phyloP scores from a whole-genome alignment of 2,888 invertebrate genomes.

The Anarsia innoxiella region DNA sequence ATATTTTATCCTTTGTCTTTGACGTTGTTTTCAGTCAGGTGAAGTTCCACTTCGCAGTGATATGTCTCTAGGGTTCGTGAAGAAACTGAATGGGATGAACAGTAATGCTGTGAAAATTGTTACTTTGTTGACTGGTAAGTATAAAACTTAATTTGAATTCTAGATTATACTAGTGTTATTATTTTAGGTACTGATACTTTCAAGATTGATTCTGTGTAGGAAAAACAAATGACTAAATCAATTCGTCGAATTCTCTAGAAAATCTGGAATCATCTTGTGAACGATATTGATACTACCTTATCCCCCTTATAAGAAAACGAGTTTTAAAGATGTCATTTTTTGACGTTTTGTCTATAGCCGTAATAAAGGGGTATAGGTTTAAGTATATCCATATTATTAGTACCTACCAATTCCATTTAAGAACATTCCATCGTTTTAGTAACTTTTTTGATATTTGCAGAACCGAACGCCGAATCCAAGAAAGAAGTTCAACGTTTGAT shows the following conservation, averaged over 20 bases:
- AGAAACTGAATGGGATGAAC: constrained; percentile 84
- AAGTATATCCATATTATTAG: no score
- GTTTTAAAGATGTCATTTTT: no score
- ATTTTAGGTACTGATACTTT: constrained; percentile 81
- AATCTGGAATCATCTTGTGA: no score
- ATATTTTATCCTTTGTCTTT: no score
- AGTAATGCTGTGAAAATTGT: constrained; percentile 97
- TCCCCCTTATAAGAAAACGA: no score
- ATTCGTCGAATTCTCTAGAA: background rate
- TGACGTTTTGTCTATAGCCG: no score
- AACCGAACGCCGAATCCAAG: constrained; percentile 74
- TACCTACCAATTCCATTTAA: no score
- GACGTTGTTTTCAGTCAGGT: constrained; percentile 37
- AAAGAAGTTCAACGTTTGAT: constrained; percentile 31
- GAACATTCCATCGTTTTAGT: no score
- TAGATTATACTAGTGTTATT: constrained; percentile 78
- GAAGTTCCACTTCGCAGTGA: constrained; percentile 33
- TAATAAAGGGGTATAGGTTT: no score
- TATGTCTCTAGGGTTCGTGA: constrained; percentile 81
- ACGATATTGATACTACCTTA: no score
- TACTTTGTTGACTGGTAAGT: constrained; percentile 81
- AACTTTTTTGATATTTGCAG: no score
- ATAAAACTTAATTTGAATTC: background rate
- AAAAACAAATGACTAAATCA: background rate
- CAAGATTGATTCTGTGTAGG: background rate